Evolutionary conservation across 1,140 invertebrate genomes (phyloP), one percentile per base, ranked within the genome.

Genomic region (Heliconius himera): DNA sequence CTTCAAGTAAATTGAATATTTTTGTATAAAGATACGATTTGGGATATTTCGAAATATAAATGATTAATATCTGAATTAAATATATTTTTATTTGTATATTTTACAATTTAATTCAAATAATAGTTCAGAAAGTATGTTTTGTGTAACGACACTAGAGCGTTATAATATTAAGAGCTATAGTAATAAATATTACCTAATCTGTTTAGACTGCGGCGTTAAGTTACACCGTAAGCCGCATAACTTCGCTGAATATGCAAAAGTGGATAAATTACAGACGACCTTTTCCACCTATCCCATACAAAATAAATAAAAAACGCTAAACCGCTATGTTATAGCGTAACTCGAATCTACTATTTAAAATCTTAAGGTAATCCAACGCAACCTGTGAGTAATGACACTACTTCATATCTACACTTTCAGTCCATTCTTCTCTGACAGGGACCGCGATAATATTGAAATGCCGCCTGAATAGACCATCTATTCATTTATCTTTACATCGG

Each of bases 391-490:
- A 90, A 91, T 86, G 85, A 89, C 81, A 81, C 81, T 81, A 85
- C 89, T 92, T 91, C 90, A 89, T 92, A 87, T 92, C 82, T 79
- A 83, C 77, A 85, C 85, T 84, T 85, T 86, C 74, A 73, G 79
- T 56, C 87, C 84, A 88, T 93, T 91, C 89, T 91, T 87, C 87
- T 84, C 83, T 91, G 90, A 91, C 91, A 93, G 87, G 89, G 87
- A 87, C 86, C 89, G 87, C 87, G 90, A 91, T 91, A 90, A 91
- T 91, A 93, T 93, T 91, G 89, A 93, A 93, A 93, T 90, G 86
- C 88, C 87, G 78, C 82, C 83, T 87, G 87, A 92, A 92, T 92
- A 83, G 88, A 84, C 79, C 81, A 80, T 85, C 81, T 81, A 84
- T 87, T 84, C 85, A 88, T 89, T 86, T 90, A 88, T 90, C 85